Conservation (phyloP, 1,140 invertebrate species). For the Onthophagus taurus region DNA sequence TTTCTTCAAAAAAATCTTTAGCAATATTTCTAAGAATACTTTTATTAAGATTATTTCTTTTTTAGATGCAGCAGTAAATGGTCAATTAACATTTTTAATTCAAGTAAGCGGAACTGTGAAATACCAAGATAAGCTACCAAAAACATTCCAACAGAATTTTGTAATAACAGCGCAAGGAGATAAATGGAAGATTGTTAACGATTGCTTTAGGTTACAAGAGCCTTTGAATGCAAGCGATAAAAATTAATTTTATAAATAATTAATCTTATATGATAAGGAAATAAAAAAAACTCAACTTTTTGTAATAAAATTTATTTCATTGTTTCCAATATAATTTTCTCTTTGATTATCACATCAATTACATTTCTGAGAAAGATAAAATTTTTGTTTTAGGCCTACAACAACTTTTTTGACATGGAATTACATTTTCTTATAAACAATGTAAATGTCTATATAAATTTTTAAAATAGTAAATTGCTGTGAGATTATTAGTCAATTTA, state of each 20-base stretch:
- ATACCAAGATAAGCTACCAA: constrained; percentile 50
- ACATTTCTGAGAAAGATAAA: too few species aligned
- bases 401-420: too few species aligned
- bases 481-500: background rate
- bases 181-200: constrained; percentile 83
- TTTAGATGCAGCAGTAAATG: constrained; percentile 44
- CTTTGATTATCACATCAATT: too few species aligned
- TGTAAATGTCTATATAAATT: too few species aligned
- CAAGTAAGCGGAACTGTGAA: constrained; percentile 64
- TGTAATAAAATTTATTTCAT: too few species aligned
- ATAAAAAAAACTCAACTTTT: too few species aligned
- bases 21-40: too few species aligned
- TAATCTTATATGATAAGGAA: too few species aligned
- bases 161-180: constrained; percentile 70
- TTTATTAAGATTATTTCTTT: constrained; percentile 14
- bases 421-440: too few species aligned
- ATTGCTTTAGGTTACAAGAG: constrained; percentile 67
- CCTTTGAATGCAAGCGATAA: constrained; percentile 19
- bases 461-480: background rate
- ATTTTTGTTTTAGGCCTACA: too few species aligned
- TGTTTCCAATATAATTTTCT: too few species aligned
- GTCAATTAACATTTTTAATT: constrained; percentile 63
- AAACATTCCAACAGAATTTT: constrained; percentile 72
- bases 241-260: constrained; percentile 7
- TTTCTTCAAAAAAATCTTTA: too few species aligned